Conservation (phyloP, 1,140 invertebrate genomes). For the Drosophila ogumai region DNA sequence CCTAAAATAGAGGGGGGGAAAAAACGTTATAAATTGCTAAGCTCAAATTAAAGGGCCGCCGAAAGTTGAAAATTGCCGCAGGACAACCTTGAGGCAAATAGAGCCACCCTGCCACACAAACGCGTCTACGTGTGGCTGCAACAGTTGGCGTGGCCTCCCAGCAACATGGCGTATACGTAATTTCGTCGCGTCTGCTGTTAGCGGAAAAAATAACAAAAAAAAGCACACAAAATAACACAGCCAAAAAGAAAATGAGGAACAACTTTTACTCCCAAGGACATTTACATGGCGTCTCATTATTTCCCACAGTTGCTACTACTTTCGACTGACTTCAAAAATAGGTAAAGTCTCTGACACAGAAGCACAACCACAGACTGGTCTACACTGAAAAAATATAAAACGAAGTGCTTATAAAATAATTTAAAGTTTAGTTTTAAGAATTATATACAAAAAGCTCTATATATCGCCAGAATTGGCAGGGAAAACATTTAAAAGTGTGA, state of each 20-base stretch:
- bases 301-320: slow-evolving; percentile 43
- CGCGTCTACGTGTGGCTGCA: slow-evolving; percentile 53
- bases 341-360: slow-evolving; percentile 43
- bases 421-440: not conserved
- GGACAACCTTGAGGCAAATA: slow-evolving; percentile 53
- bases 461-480: not conserved
- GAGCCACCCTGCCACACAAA: slow-evolving; percentile 9
- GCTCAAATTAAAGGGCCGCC: slow-evolving; percentile 60
- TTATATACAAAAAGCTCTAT: not conserved
- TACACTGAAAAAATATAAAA: slow-evolving; percentile 2
- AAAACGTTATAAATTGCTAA: slow-evolving; percentile 59
- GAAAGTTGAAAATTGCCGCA: slow-evolving; percentile 42
- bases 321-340: slow-evolving; percentile 36
- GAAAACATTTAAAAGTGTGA: not conserved
- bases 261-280: slow-evolving; percentile 60
- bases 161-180: slow-evolving; percentile 72
- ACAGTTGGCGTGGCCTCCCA: slow-evolving; percentile 53
- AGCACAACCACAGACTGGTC: slow-evolving; percentile 3
- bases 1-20: not conserved
- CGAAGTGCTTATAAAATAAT: no score
- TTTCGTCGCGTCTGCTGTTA: slow-evolving; percentile 62
- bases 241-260: slow-evolving; percentile 43
- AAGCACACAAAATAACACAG: slow-evolving; percentile 8
- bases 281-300: slow-evolving; percentile 53
- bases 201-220: slow-evolving; percentile 31